These are phyloP conservation scores for Strix uralensis DNA, from an alignment of 2,113 vertebrate species.

Conservation along the genomic window DNA sequence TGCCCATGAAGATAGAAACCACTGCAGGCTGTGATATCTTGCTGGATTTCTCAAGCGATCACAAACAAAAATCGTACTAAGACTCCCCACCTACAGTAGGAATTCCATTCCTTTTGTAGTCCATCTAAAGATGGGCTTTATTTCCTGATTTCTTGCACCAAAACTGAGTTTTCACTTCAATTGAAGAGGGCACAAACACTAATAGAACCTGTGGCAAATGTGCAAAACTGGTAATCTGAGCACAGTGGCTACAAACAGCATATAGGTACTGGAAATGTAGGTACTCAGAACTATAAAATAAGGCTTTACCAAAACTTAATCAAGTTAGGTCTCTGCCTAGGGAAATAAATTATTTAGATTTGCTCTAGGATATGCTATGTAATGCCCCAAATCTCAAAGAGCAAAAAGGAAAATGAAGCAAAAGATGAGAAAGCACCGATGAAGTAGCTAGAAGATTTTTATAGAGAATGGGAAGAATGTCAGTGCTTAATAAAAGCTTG, in stretches of 20 bases:
- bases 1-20: not conserved
- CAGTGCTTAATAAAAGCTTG: not conserved
- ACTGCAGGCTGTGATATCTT: not conserved
- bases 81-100: not conserved
- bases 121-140: not conserved
- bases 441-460: not conserved
- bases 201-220: not conserved
- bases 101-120: not conserved
- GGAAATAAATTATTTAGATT: not conserved
- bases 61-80: not conserved
- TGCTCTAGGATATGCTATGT: not conserved
- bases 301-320: not conserved
- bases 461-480: not conserved
- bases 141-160: not conserved
- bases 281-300: not conserved
- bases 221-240: not conserved
- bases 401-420: not conserved
- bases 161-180: not conserved
- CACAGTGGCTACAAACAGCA: not conserved
- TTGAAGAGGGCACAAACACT: not conserved
- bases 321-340: not conserved
- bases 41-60: not conserved
- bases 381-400: not conserved
- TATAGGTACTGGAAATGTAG: not conserved
- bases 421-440: not conserved